These are phyloP conservation scores for Bradypodion pumilum DNA, from an alignment of 2,797 vertebrate genomes.

Conservation along the genomic window DNA sequence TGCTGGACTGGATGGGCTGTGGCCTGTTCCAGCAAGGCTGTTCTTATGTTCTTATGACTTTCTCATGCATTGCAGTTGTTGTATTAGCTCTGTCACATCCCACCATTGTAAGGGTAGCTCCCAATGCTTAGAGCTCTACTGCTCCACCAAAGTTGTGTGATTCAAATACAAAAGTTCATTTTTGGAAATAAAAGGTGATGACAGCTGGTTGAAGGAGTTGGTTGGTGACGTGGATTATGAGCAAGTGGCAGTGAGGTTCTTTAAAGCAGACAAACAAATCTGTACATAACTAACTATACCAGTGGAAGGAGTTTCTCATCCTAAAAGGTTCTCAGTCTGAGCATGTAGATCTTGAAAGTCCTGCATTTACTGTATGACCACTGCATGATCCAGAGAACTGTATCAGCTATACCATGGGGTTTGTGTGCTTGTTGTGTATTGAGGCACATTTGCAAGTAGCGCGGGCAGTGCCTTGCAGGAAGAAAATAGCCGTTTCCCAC, in stretches of 20 bases:
- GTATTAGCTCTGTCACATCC: background rate
- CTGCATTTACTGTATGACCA: too few relatives aligned
- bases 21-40: too few relatives aligned
- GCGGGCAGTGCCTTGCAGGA: too few relatives aligned
- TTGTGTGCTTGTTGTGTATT: too few relatives aligned
- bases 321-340: background rate
- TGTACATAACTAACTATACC: background rate
- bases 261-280: background rate
- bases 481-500: too few relatives aligned
- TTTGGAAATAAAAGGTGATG: background rate
- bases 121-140: background rate
- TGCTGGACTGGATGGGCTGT: too few relatives aligned
- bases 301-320: background rate
- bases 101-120: background rate
- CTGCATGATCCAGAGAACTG: background rate
- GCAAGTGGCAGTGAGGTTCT: too few relatives aligned
- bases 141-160: background rate
- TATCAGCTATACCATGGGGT: background rate
- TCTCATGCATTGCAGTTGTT: background rate
- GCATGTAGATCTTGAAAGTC: background rate
- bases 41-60: too few relatives aligned
- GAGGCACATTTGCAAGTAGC: too few relatives aligned
- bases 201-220: background rate
- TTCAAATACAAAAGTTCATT: background rate
- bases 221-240: background rate